Evolutionary conservation across 1,140 invertebrate species (phyloP), one percentile per base, ranked within the genome.

Genomic region (Eulimnadia texana): DNA sequence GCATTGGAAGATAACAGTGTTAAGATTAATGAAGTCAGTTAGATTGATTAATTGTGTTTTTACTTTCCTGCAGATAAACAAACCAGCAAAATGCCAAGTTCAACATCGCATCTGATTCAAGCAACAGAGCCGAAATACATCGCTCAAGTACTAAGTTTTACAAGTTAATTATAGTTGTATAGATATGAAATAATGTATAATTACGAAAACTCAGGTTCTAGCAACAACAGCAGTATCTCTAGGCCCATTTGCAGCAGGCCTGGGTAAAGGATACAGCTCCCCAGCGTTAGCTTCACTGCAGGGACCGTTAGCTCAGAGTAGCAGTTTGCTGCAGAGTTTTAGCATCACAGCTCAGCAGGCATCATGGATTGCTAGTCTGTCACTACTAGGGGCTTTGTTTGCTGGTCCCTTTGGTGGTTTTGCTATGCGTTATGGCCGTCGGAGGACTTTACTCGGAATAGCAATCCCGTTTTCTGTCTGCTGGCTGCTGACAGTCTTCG

Each of bases 191-290:
- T n/a, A n/a, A n/a, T n/a, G n/a, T n/a, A n/a, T n/a, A n/a, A n/a
- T n/a, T n/a, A n/a, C n/a, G n/a, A n/a, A n/a, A n/a, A n/a, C 64
- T 3, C 75, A 89, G 84, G 80, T 88, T 23, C 71, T 88, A 67
- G 86, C 86, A 60, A 85, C 86, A 1, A 72, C 89, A 64, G 86
- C 85, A 10, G 81, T 90, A 33, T 86, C 85, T 3, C 77, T 90
- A 66, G 87, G 87, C 22, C 85, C 86, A 10, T 80, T 90, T 63
- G 84, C 86, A 1, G 84, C 84, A 1, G 87, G 86, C 0, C 73
- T 90, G 55, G 84, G 86, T 24, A 88, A 88, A 72, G 87, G 87
- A 11, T 89, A 89, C 77, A 87, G 83, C 67, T 88, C 85, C 13
- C 87, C 87, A 16, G 86, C 86, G 2, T 79, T 89, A 42, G 85